These are phyloP conservation scores for Osmoderma eremita DNA, from an alignment of 2,888 invertebrate genomes.

Conservation along the genomic window DNA sequence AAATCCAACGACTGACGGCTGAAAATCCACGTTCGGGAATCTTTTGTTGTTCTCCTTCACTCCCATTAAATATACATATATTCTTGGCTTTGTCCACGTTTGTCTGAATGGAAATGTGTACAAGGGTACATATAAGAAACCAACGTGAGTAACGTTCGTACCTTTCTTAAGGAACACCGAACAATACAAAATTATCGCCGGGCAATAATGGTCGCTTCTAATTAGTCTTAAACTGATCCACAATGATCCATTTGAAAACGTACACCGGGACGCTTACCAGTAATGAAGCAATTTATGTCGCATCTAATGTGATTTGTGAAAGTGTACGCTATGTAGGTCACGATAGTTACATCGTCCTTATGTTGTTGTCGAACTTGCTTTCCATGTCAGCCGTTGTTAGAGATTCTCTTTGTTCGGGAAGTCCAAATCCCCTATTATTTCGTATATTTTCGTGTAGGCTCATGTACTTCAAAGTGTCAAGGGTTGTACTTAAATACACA, in stretches of 20 bases:
- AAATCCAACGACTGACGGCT: slow-evolving; percentile 26
- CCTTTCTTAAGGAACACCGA: neutral
- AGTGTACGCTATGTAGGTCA: slow-evolving; percentile 16
- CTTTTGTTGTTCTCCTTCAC: slow-evolving; percentile 2
- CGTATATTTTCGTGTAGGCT: too few species aligned
- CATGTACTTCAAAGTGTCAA: too few species aligned
- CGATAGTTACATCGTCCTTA: neutral
- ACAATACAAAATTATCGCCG: slow-evolving; percentile 21
- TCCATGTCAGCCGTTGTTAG: too few species aligned
- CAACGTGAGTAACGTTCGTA: neutral
- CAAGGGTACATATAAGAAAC: neutral
- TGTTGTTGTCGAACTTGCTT: too few species aligned
- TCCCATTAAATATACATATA: slow-evolving; percentile 11
- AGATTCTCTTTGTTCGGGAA: too few species aligned
- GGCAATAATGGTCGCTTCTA: slow-evolving; percentile 12
- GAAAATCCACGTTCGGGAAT: slow-evolving; percentile 12
- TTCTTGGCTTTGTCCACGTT: neutral
- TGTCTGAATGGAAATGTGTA: neutral
- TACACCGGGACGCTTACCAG: neutral
- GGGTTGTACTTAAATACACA: too few species aligned
- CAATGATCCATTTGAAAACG: slow-evolving; percentile 5
- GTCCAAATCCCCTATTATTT: too few species aligned
- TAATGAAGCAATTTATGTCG: slow-evolving; percentile 20
- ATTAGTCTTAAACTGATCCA: neutral
- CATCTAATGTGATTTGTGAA: slow-evolving; percentile 21